phyloP scores from a whole-genome alignment of 2,113 vertebrate species.

The Crotalus helleri region DNA sequence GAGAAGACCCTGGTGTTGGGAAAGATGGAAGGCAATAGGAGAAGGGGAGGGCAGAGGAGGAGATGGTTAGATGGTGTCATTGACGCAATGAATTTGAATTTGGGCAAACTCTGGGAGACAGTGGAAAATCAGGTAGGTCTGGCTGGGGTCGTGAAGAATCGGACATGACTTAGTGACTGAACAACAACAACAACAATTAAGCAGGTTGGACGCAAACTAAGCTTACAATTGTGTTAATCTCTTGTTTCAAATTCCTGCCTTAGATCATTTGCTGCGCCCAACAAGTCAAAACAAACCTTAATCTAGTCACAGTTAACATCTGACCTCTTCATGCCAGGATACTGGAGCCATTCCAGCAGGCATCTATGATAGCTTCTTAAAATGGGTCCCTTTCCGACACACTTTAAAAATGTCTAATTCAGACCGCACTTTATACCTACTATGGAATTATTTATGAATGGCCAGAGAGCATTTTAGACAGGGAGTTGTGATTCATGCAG shows the following conservation, averaged over 20 bases:
- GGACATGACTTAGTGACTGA: no score
- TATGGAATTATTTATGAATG: constrained; percentile 10
- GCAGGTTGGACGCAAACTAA: background rate
- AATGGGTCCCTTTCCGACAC: background rate
- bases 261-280: background rate
- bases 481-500: constrained; percentile 17
- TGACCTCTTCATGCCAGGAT: background rate
- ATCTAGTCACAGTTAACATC: background rate
- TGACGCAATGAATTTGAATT: no score
- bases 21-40: no score
- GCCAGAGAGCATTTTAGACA: constrained; percentile 25
- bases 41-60: no score
- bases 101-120: no score
- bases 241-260: background rate
- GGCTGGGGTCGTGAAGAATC: no score
- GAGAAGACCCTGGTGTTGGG: no score
- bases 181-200: background rate
- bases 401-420: background rate
- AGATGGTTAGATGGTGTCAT: no score
- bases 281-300: background rate
- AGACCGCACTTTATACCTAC: background rate
- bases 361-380: background rate
- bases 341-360: background rate
- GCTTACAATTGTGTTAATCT: background rate
- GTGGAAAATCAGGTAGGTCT: no score